Conservation (phyloP, 2,888 invertebrate genomes). For the Heteromurus nitidus region DNA sequence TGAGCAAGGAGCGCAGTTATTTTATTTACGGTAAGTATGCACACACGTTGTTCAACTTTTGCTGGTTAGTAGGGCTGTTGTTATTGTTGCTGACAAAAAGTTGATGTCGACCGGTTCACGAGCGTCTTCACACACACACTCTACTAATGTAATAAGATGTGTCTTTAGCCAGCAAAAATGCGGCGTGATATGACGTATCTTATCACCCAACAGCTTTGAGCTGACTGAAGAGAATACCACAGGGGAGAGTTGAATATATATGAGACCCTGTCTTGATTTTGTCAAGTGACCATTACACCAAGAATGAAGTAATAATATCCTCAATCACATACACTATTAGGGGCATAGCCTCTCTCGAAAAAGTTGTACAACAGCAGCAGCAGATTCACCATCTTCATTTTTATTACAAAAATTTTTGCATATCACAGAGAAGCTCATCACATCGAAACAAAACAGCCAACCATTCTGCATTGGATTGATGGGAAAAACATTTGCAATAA, state of each 20-base stretch:
- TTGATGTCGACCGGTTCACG: conserved; percentile 56
- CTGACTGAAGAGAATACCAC: conserved; percentile 41
- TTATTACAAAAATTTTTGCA: conserved; percentile 50
- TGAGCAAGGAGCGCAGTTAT: conserved; percentile 46
- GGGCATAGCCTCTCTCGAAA: neutral
- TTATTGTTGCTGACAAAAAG: conserved; percentile 47
- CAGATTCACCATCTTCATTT: conserved; percentile 47
- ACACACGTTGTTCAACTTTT: conserved; percentile 39
- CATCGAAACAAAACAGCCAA: neutral
- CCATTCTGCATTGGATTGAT: conserved; percentile 15
- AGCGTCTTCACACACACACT: conserved; percentile 36
- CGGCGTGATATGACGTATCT: conserved; percentile 24
- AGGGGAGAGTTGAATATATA: conserved; percentile 53
- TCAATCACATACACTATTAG: conserved; percentile 49
- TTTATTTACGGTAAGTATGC: conserved; percentile 7
- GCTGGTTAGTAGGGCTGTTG: conserved; percentile 48
- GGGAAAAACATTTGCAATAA: conserved; percentile 43
- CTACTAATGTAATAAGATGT: conserved; percentile 8
- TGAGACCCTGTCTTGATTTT: conserved; percentile 58
- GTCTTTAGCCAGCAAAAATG: conserved; percentile 23
- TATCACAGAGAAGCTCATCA: conserved; percentile 18
- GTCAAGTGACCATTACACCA: conserved; percentile 59
- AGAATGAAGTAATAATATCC: conserved; percentile 59
- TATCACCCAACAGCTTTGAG: conserved; percentile 51
- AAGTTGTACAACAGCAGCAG: conserved; percentile 9